Percentiles rank a stretch among this genome's conserved stretches.
Conservation (phyloP, 2,797 vertebrate species). For the Cossypha heuglini region DNA sequence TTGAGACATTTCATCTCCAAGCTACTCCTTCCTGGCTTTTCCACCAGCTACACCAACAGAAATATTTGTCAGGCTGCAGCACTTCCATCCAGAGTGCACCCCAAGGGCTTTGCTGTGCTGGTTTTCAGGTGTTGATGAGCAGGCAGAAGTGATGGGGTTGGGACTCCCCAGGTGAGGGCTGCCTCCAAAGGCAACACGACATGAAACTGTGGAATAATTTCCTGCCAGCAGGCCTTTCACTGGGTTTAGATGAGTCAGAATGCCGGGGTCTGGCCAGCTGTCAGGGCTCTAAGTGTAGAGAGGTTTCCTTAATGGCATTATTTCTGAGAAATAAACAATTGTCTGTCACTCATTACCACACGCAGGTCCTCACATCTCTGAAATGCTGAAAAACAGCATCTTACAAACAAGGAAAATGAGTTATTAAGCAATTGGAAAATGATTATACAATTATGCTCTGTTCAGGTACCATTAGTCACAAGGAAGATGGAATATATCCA, state of each 20-base stretch:
- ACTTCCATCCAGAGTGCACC: not conserved
- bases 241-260: not conserved
- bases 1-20: not conserved
- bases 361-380: not conserved
- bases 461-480: constrained; percentile 73
- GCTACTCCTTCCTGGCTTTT: not conserved
- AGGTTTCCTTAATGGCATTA: not conserved
- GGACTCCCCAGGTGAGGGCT: not conserved
- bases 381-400: constrained; percentile 64
- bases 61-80: not conserved
- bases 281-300: not conserved
- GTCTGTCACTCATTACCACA: not conserved
- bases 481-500: constrained; percentile 68
- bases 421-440: constrained; percentile 74
- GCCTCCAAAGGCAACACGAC: not conserved
- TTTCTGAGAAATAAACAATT: constrained; percentile 5
- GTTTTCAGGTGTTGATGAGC: not conserved
- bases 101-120: not conserved
- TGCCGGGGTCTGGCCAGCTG: not conserved
- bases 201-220: not conserved
- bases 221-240: not conserved
- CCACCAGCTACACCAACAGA: not conserved
- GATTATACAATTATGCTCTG: constrained; percentile 72
- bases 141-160: not conserved
- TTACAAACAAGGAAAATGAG: constrained; percentile 69